Percentiles rank a stretch among this genome's conserved stretches.
phyloP scores from a whole-genome alignment of 2,797 vertebrate species.

The Tragopan temminckii region DNA sequence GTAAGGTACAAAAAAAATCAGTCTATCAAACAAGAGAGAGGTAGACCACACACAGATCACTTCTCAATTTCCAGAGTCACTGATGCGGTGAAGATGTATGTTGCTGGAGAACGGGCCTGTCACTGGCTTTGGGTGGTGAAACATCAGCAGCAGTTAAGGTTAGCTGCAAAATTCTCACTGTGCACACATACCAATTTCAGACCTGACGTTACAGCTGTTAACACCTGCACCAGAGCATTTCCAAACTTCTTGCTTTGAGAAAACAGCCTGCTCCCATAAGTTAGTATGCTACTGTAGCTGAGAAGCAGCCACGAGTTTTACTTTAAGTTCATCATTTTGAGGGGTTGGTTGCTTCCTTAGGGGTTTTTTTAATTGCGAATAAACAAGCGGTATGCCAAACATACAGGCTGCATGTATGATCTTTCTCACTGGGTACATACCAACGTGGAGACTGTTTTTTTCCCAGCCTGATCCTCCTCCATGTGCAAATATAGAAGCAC shows the following conservation, averaged over 20 bases:
- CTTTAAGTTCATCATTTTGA: not conserved
- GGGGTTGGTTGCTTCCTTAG: not conserved
- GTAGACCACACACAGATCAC: conserved; percentile 66
- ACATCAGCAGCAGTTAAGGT: conserved; percentile 53
- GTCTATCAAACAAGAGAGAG: conserved; percentile 59
- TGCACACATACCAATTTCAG: not conserved
- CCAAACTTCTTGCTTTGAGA: not conserved
- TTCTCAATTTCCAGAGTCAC: conserved; percentile 75
- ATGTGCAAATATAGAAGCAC: not conserved
- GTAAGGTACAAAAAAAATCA: not conserved
- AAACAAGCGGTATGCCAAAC: not conserved
- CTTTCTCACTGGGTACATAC: not conserved
- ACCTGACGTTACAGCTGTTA: not conserved
- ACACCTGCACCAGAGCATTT: not conserved
- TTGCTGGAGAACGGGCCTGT: conserved; percentile 52
- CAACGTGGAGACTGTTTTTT: not conserved
- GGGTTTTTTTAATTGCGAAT: not conserved
- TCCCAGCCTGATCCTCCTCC: not conserved
- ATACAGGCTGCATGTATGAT: not conserved
- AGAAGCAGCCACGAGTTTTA: not conserved
- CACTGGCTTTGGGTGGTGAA: conserved; percentile 58
- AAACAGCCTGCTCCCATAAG: not conserved
- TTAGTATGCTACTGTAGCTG: not conserved
- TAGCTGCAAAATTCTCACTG: conserved; percentile 38
- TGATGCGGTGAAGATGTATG: conserved; percentile 70